Evolutionary conservation across 2,113 vertebrate species (phyloP).

Genomic region (Ibidorhyncha struthersii): DNA sequence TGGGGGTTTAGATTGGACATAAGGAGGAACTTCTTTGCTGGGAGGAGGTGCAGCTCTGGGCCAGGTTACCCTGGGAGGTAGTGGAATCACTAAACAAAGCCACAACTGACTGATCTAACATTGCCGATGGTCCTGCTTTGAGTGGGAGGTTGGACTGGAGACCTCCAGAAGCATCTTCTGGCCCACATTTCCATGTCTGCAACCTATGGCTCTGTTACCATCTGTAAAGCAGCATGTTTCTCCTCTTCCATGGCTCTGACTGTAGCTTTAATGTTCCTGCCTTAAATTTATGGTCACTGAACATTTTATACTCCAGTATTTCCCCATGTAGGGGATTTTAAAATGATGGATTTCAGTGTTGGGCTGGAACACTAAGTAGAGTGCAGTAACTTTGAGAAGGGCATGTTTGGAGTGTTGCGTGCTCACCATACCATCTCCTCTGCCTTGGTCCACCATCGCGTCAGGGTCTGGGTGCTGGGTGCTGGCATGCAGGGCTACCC

Average conservation of each 20-base stretch:
- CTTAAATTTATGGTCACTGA: not conserved
- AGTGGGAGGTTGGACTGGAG: not conserved
- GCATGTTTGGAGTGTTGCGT: not conserved
- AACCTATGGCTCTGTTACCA: not conserved
- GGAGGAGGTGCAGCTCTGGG: not conserved
- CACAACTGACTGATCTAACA: not conserved
- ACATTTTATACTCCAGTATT: not conserved
- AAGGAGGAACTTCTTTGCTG: not conserved
- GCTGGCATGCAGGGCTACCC: conserved; percentile 54
- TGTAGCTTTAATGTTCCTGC: not conserved
- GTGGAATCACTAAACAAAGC: not conserved
- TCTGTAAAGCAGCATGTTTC: not conserved
- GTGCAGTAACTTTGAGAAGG: not conserved
- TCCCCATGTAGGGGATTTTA: not conserved
- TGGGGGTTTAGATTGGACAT: not conserved
- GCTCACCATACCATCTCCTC: not conserved
- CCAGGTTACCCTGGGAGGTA: not conserved
- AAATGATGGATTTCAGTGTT: not conserved
- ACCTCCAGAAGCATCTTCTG: not conserved
- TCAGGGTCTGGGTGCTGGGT: conserved; percentile 78
- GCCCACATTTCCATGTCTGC: not conserved
- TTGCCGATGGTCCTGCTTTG: not conserved
- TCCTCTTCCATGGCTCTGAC: not conserved
- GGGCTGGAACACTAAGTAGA: not conserved
- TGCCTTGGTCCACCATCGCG: rapidly evolving